Evolutionary conservation across 2,113 vertebrate genomes (phyloP), one percentile per base, ranked within the genome.

Genomic region (Morphnarchus princeps): DNA sequence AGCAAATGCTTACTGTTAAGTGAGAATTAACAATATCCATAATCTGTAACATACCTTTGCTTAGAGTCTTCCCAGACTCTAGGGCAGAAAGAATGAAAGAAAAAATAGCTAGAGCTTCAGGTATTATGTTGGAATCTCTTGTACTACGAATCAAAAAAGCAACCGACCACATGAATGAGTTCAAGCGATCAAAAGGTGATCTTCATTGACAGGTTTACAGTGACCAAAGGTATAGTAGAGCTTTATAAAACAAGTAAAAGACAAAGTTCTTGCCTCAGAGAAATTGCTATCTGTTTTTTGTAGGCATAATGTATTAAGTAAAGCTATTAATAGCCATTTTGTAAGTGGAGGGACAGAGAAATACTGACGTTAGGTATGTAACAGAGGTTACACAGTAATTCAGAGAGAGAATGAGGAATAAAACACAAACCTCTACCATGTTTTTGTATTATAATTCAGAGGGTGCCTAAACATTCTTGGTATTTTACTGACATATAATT

Each of bases 201-300:
- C 83, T 63, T 76, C 54, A 58, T 40, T 70, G 76, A 40, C 31
- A 86, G 42, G 22, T 83, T 82, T 80, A 55, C 52, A 73, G 24
- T 1, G 5, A 89, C 54, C 63, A 52, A 65, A 77, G 19, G 13
- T 43, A 62, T 2, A 54, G 21, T 31, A 82, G 0, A 0, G 25
- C 32, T 90, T 67, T 66, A 63, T 0, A 58, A 38, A 90, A 73
- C 14, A 87, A 65, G 62, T 25, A 47, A 55, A 84, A 59, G 22
- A 59, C 31, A 14, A 91, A 67, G 11, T 50, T 70, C 38, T 70
- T 82, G 40, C 25, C 55, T 70, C 88, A 67, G 72, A 73, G 29
- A 89, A 87, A 70, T 18, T 32, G 43, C 13, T 76, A 6, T 52
- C 34, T 62, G 26, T 20, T 73, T 91, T 58, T 65, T 74, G 59